phyloP scores from a whole-genome alignment of 1,140 invertebrate species.

The Drosophila chauvacae region DNA sequence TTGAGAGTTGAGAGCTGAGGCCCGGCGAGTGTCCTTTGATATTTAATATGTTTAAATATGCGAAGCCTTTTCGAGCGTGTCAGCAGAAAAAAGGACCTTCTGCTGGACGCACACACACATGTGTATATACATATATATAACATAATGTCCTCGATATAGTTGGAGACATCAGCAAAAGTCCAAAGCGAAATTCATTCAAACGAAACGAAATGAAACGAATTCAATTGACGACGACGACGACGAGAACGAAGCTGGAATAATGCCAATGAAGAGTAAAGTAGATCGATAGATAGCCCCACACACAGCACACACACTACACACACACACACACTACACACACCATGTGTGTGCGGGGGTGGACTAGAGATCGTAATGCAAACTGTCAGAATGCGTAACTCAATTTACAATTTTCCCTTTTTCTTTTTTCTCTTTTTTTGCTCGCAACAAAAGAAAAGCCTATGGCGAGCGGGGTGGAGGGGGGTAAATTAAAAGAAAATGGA shows the following conservation, averaged over 20 bases:
- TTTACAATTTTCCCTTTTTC: conserved; percentile 75
- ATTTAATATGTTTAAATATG: conserved; percentile 82
- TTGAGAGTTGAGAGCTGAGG: conserved; percentile 46
- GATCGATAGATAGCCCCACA: conserved; percentile 75
- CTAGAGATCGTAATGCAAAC: conserved; percentile 76
- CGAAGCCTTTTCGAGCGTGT: conserved; percentile 73
- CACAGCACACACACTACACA: conserved; percentile 6
- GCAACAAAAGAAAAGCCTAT: conserved; percentile 53
- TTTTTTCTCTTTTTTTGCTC: conserved; percentile 33
- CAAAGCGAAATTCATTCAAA: conserved; percentile 81
- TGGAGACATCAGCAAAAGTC: conserved; percentile 72
- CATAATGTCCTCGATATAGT: conserved; percentile 59
- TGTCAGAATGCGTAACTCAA: conserved; percentile 83
- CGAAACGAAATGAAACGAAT: conserved; percentile 82
- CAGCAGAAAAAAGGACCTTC: conserved; percentile 39
- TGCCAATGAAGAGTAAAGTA: conserved; percentile 80
- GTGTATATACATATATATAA: neutral
- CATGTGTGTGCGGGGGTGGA: conserved; percentile 15
- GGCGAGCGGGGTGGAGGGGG: neutral
- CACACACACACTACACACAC: conserved; percentile 17
- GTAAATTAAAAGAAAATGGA: conserved; percentile 82
- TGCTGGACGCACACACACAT: conserved; percentile 18
- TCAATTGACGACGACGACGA: conserved; percentile 66
- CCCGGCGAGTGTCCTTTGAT: conserved; percentile 65
- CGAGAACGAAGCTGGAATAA: conserved; percentile 59